Evolutionary conservation across 53 echinoderm and acorn worm genomes (phyloP), one percentile per base, ranked within the genome.

Genomic region (Mesocentrotus franciscanus): DNA sequence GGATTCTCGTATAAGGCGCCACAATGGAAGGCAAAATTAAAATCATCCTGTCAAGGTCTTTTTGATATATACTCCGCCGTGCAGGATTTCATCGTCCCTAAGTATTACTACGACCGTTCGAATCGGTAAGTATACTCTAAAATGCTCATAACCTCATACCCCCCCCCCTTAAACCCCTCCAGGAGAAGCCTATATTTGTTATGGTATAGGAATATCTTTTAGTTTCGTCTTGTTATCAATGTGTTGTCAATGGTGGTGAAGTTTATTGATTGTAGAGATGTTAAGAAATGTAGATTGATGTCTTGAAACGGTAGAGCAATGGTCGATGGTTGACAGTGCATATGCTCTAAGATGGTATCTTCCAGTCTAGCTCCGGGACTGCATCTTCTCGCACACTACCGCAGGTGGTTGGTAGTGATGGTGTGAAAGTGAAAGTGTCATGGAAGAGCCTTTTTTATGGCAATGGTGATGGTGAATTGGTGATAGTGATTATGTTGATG

Each of bases 41-140:
- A 97, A 96, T 96, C 97, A 83, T 97, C 95, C 29, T 95, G 96
- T 33, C 92, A 94, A 70, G 95, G 94, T 85, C 91, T 96, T 29
- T 85, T 90, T 24, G 96, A 97, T 95, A 93, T 98, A 34, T 97
- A 97, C 58, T 96, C 96, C 35, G 97, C 97, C 12, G 95, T 97
- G 17, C 97, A 98, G 95, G 97, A 98, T 96, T 99, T 97, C 64
- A 98, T 99, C 36, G 97, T 96, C 36, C 99, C 99, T 0, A 97
- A 97, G 72, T 99, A 99, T 91, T 98, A 99, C 78, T 98, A 98
- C 59, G 99, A 99, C 91, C 93, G 99, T 55, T 98, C 98, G 12
- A 95, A 98, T 72, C 96, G 99, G 99, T 99, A 95, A 95, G 98
- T 95, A n/a, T n/a, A 35, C 33, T 62, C 36, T 11, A 12, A 76